These are phyloP conservation scores for Saimiri boliviensis DNA, from an alignment of 2,113 vertebrate genomes.

Conservation along the genomic window DNA sequence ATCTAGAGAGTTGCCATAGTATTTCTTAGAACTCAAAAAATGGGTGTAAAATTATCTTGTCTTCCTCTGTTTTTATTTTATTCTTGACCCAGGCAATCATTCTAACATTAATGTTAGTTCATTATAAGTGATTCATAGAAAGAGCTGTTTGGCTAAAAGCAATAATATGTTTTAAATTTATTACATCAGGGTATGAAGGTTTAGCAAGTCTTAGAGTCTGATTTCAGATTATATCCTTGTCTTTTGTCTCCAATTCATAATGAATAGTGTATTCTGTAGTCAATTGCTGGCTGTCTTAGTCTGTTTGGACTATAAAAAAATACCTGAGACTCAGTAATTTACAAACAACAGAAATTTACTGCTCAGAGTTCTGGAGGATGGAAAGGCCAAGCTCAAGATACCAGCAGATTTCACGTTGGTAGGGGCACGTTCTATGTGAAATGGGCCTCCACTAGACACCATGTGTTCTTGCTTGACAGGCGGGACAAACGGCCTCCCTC, in stretches of 20 bases:
- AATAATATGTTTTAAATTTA: slow-evolving; percentile 14
- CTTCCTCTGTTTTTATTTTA: slow-evolving; percentile 20
- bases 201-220: neutral
- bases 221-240: slow-evolving; percentile 1
- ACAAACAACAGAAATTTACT: neutral
- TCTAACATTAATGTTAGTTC: neutral
- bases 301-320: neutral
- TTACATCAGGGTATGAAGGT: neutral
- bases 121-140: slow-evolving; percentile 9
- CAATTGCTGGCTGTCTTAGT: neutral
- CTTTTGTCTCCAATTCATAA: neutral
- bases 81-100: slow-evolving; percentile 2
- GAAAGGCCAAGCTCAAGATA: neutral
- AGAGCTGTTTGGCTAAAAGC: neutral
- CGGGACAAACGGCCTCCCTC: neutral
- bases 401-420: neutral
- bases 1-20: neutral
- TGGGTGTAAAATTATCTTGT: neutral
- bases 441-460: neutral
- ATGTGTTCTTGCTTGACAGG: neutral
- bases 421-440: neutral
- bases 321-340: neutral
- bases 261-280: neutral
- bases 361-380: neutral
- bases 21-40: slow-evolving; percentile 56